Evolutionary conservation across 2,113 vertebrate species (phyloP), one percentile per base, ranked within the genome.

Genomic region (Sarotherodon lohbergeri): DNA sequence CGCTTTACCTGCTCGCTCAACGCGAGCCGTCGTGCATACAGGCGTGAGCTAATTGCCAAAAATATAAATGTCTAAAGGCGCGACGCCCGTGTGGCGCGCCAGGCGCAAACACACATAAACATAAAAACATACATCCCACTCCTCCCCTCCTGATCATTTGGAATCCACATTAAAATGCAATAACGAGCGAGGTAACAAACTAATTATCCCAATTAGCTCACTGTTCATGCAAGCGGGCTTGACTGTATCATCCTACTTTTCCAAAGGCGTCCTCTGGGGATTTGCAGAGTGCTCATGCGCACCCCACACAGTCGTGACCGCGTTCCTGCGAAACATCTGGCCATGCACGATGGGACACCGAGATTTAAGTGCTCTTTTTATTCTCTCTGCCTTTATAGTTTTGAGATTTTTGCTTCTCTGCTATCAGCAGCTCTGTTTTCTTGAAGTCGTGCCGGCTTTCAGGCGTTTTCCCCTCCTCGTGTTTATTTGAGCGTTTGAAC

Each of bases 151-250:
- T 55, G 81, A 90, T 92, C 84, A 84, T 92, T 89, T 88, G 82
- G 86, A 91, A 88, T 83, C 86, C 89, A 88, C 88, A 93, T 94
- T 94, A 93, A 93, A 94, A 95, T 92, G 87, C 92, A 92, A 95
- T 94, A 94, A 93, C 54, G 79, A 92, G 86, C 54, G 48, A 91
- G 90, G 90, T 94, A 92, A 92, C 92, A 89, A 91, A 92, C 84
- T 92, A 92, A 95, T 95, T 93, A 94, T 94, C 90, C 87, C 94
- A 94, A 95, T 95, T 95, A 95, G 87, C 92, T 92, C 87, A 56
- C 81, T 86, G 90, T 57, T 94, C 93, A 94, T 88, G 91, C 93
- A 41, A 89, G 88, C 78, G 7, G 82, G 80, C 93, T 68, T 66
- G 8, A 43, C 79, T 76, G 86, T 79, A 90, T 93, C 86, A 73